Base-by-base conservation (phyloP, 2,888 invertebrate genomes). In the Pherbina coryleti region DNA sequence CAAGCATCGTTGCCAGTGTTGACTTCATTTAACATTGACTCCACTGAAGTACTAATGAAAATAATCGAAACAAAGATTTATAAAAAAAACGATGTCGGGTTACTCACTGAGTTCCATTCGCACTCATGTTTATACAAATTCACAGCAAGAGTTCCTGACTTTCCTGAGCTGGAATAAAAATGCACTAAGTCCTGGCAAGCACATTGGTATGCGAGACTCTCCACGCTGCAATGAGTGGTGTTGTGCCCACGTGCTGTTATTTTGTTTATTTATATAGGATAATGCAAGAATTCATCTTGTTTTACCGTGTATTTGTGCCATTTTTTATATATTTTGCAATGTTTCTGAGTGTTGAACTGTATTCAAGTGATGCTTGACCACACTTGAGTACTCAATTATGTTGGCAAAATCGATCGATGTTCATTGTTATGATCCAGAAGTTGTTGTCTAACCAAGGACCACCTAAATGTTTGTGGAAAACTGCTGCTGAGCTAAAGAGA, bases 11-110 rank as follows among this genome's bases (percentile, higher is more conserved):
- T 14, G 44, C 44, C 14, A 44, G 44, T 64, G 67, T 75, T 66
- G 75, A 75, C 75, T 75, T 67, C 67, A 75, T 66, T 66, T 75
- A 75, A 34, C 75, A 67, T n/a, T 64, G 74, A 75, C 67, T 66
- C 37, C 66, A 67, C 55, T 55, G 28, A 55, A 49, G 69, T 49
- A 49, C 25, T 22, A 44, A 22, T 67, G 37, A 17, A 31, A 28
- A 31, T 9, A 31, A 64, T 5, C 31, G 34, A 31, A 64, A 31
- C 22, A 34, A 37, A 34, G 37, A 14, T 22, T 34, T 14, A 11
- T 11, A 8, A 5, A 19, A 57, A 57, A 19, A 37, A 57, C 25
- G 8, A 49, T 22, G n/a, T 7, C 69, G 17, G 11, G 19, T 14
- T n/a, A 28, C 57, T 60, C 28, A 34, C 51, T 72, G 22, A 44